Percentiles rank a stretch among this genome's conserved stretches.
These are phyloP conservation scores for Sapajus apella DNA, from an alignment of 2,113 vertebrate genomes.

Conservation along the genomic window DNA sequence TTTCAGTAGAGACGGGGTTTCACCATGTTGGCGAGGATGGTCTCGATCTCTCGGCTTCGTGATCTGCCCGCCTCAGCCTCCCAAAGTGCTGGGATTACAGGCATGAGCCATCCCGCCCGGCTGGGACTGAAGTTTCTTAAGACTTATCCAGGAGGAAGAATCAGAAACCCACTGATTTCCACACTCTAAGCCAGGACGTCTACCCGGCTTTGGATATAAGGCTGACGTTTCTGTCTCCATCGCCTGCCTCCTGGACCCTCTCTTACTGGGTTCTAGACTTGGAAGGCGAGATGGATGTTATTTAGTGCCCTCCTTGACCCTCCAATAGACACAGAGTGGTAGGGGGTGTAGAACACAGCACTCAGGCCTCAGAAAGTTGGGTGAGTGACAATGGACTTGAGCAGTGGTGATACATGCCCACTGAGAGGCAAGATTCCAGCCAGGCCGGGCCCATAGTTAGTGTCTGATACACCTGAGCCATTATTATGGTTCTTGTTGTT, in stretches of 20 bases:
- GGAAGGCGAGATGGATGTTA: not conserved
- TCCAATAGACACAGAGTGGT: not conserved
- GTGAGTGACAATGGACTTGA: not conserved
- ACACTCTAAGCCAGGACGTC: not conserved
- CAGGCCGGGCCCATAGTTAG: too few species aligned
- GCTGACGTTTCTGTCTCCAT: not conserved
- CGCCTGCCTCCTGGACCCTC: not conserved
- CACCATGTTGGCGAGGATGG: too few species aligned
- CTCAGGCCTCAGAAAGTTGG: not conserved
- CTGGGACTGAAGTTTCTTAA: not conserved
- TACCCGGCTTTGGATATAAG: not conserved
- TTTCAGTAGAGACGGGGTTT: too few species aligned
- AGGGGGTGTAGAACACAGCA: too few species aligned
- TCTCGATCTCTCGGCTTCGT: too few species aligned
- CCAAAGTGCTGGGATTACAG: too few species aligned
- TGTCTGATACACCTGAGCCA: fast-evolving
- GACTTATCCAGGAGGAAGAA: not conserved
- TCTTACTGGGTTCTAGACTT: not conserved
- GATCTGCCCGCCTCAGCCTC: too few species aligned
- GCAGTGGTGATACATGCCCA: not conserved
- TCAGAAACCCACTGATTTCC: not conserved
- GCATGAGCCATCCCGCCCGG: too few species aligned
- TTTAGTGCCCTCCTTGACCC: not conserved
- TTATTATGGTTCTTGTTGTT: not conserved
- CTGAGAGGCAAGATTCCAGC: not conserved